These are phyloP conservation scores for Himalopsyche japonica DNA, from an alignment of 2,888 invertebrate species.

Conservation along the genomic window DNA sequence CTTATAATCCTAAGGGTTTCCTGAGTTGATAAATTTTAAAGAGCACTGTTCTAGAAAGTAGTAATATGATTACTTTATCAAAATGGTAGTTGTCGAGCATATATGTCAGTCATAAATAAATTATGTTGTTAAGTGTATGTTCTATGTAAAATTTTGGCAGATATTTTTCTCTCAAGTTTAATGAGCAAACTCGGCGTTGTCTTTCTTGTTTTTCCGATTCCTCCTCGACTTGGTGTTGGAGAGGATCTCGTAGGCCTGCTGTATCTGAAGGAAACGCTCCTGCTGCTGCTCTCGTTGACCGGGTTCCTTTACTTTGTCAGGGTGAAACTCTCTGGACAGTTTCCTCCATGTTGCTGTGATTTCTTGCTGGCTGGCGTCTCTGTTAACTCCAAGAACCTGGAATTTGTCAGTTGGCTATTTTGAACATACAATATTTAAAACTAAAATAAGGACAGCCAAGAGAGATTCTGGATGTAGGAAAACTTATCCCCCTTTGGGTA, in stretches of 20 bases:
- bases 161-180: not conserved
- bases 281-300: slow-evolving; percentile 72
- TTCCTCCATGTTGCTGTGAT: slow-evolving; percentile 81
- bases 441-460: not conserved
- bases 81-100: too few relatives aligned
- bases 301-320: slow-evolving; percentile 84
- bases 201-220: slow-evolving; percentile 73
- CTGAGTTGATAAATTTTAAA: too few relatives aligned
- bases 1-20: too few relatives aligned
- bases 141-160: not conserved
- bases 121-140: too few relatives aligned
- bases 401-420: slow-evolving; percentile 15
- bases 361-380: slow-evolving; percentile 82
- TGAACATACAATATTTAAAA: not conserved
- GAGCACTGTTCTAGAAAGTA: too few relatives aligned
- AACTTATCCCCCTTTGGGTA: too few relatives aligned
- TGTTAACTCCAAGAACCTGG: slow-evolving; percentile 74
- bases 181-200: not conserved
- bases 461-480: too few relatives aligned
- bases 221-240: slow-evolving; percentile 81
- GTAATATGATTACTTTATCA: too few relatives aligned
- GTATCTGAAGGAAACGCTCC: slow-evolving; percentile 89
- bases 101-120: too few relatives aligned
- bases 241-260: slow-evolving; percentile 87
- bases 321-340: slow-evolving; percentile 85